Evolutionary conservation across 1,140 invertebrate genomes (phyloP), one percentile per base, ranked within the genome.

Genomic region (Drosophila tristis): DNA sequence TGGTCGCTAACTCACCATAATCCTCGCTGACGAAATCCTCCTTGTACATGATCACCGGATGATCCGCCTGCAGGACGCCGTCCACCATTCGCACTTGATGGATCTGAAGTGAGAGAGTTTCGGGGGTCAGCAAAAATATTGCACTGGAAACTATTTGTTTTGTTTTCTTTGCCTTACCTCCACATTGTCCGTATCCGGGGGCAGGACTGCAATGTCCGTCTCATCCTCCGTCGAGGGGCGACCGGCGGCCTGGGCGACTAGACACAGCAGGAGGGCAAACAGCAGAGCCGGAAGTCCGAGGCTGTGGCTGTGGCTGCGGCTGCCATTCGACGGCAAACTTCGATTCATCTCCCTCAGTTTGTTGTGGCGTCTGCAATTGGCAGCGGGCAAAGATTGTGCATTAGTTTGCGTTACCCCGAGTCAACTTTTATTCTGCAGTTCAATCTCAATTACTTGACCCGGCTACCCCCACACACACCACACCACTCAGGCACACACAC

Each of bases 11-110:
- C 67, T 76, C 48, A 91, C 90, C 90, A 59, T 86, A 91, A 72
- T 91, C 90, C 48, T 91, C 90, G 47, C 29, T 86, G 29, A 91
- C 90, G 39, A 91, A 90, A 47, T 91, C 90, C 61, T 91, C 90
- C 50, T 91, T 91, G 61, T 91, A 91, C 77, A 91, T 90, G 15
- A 91, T 64, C 70, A 90, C 67, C 23, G 90, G 90, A 68, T 91
- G 90, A 66, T 91, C 80, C 57, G 91, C 78, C 15, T 76, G 65
- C 49, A 85, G 48, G 1, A 82, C 47, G 6, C 90, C 90, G 50
- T 91, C 44, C 9, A 90, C 71, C 5, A 91, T 7, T 23, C 73
- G 74, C 0, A 90, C 80, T 31, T 77, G 80, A 62, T 91, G 90
- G 26, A 91, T 59, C 90, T 91, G 61, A 16, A 48, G 16, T 2